Conservation (phyloP, 2,888 invertebrate genomes). For the Trissolcus brochymenae region DNA sequence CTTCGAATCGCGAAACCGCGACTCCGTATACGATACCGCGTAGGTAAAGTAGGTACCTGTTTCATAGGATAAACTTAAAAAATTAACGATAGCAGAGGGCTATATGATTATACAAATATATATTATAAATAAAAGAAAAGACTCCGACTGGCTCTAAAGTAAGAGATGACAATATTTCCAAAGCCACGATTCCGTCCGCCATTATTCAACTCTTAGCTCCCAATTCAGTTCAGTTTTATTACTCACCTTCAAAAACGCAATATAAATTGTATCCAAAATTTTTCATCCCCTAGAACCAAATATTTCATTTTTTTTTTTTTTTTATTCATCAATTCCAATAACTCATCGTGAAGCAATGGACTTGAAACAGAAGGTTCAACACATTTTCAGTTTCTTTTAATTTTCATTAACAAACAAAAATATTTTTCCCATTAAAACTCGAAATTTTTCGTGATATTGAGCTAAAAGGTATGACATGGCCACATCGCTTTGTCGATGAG, state of each 20-base stretch:
- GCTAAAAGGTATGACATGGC: slow-evolving; percentile 36
- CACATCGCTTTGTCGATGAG: slow-evolving; percentile 42
- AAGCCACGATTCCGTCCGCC: slow-evolving; percentile 63
- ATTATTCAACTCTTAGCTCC: slow-evolving; percentile 31
- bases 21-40: slow-evolving; percentile 76
- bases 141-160: slow-evolving; percentile 61
- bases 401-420: neutral
- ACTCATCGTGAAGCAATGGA: too few relatives aligned
- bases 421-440: neutral
- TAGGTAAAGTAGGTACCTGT: slow-evolving; percentile 77
- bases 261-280: neutral
- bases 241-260: neutral
- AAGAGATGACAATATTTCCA: slow-evolving; percentile 73
- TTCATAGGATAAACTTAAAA: slow-evolving; percentile 69
- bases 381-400: neutral
- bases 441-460: slow-evolving; percentile 9
- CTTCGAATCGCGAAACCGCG: slow-evolving; percentile 72
- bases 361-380: neutral
- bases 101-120: slow-evolving; percentile 69
- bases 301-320: neutral
- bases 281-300: neutral
- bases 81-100: slow-evolving; percentile 69
- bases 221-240: neutral
- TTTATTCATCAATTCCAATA: neutral
- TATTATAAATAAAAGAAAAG: slow-evolving; percentile 53